Evolutionary conservation across 2,797 vertebrate genomes (phyloP).

Genomic region (Monodelphis domestica): DNA sequence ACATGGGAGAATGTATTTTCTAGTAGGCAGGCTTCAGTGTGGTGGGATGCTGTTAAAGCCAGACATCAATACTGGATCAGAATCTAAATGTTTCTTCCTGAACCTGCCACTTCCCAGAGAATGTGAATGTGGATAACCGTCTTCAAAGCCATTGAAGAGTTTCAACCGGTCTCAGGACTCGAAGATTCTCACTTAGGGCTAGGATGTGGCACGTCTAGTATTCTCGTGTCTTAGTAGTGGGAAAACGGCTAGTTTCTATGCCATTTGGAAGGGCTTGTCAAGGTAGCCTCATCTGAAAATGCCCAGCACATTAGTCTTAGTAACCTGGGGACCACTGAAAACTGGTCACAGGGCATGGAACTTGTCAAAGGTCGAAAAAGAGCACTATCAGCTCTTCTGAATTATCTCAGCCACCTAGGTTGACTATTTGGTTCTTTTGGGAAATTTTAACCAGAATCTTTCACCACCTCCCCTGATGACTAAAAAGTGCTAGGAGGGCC

Average conservation of each 20-base stretch:
- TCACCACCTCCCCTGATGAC: not conserved
- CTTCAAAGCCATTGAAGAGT: not conserved
- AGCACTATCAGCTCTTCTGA: not conserved
- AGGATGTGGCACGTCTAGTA: not conserved
- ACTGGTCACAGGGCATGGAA: not conserved
- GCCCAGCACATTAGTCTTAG: not conserved
- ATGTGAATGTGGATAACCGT: not conserved
- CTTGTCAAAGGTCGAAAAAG: too few species aligned
- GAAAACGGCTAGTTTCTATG: not conserved
- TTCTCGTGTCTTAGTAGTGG: not conserved
- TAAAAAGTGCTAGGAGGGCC: not conserved
- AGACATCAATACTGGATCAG: too few species aligned
- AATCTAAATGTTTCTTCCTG: not conserved
- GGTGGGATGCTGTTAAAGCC: too few species aligned
- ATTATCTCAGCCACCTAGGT: not conserved
- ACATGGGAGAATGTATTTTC: not conserved
- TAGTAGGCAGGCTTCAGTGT: not conserved
- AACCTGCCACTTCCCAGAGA: not conserved
- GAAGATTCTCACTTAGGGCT: not conserved
- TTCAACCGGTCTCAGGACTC: not conserved
- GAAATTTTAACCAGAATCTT: not conserved
- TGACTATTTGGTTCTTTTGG: not conserved
- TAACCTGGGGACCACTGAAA: not conserved
- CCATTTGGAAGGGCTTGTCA: not conserved
- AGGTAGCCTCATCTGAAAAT: not conserved